Base-by-base conservation (phyloP, 1,140 invertebrate genomes). In the Acromyrmex echinatior region DNA sequence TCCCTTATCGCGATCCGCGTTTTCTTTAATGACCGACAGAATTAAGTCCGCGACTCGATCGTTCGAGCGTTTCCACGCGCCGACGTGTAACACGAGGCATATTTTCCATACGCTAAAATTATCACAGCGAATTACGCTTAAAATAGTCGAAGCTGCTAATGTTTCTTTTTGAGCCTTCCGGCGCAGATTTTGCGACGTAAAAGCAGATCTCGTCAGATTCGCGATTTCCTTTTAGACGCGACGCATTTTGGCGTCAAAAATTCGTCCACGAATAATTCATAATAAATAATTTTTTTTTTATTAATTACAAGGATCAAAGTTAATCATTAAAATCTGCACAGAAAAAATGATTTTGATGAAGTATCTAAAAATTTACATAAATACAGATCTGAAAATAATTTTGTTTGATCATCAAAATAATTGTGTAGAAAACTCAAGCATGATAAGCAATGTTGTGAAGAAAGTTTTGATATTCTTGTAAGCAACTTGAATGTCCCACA, bases 31-130 rank as follows among this genome's bases (percentile, higher is more conserved):
- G 14, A 53, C 77, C n/a, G 25, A 10, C 28, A 14, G 14, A 51
- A n/a, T 9, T 18, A 18, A 4, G 51, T 14, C 2, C 45, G 12
- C 53, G 63, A 21, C 35, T 74, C 28, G 71, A 12, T 9, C 21
- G n/a, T 21, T 45, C 21, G 6, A 28, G 14, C n/a, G 14, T 70
- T 81, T n/a, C 10, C 66, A 49, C 25, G 66, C 16, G 35, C 18
- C 21, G 35, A n/a, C 39, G n/a, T 10, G 45, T 45, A 49, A 78
- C 76, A n/a, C 45, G 21, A 45, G 25, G 35, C 18, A 81, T 60
- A 73, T 60, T 58, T 70, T 71, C 79, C 53, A 28, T 53, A 10
- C 53, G 35, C 51, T 82, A 62, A 82, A 82, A 82, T 82, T 73
- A 82, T 31, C 31, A 60, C 53, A 2, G 53, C 3, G 58, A 84